These are phyloP conservation scores for Sialia sialis DNA, from an alignment of 2,113 vertebrate genomes.

Conservation along the genomic window DNA sequence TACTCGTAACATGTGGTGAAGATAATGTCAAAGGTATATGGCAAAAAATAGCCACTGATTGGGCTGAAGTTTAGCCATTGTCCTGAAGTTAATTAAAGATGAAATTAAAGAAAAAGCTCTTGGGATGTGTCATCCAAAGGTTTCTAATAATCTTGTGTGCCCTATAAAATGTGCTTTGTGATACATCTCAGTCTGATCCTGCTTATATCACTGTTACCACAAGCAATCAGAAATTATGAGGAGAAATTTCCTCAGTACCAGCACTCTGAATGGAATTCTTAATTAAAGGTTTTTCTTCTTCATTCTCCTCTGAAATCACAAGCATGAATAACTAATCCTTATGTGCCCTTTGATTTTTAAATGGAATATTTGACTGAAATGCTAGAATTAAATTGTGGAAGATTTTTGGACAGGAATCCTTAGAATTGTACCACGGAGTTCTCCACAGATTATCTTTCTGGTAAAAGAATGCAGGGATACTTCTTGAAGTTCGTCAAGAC, in stretches of 20 bases:
- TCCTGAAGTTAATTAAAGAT: constrained; percentile 42
- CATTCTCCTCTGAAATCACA: not conserved
- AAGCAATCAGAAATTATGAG: not conserved
- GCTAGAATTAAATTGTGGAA: not conserved
- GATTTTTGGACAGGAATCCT: not conserved
- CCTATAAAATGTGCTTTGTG: not conserved
- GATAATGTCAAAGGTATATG: not conserved
- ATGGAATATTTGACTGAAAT: not conserved
- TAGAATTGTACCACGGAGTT: not conserved
- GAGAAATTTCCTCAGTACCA: not conserved
- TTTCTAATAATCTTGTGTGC: not conserved
- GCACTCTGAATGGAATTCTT: not conserved
- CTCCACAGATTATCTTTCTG: not conserved
- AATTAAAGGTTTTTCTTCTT: not conserved
- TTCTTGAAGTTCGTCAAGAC: not conserved
- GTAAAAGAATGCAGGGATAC: not conserved
- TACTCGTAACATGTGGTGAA: constrained; percentile 32
- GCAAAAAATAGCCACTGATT: not conserved
- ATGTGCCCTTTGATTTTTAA: not conserved
- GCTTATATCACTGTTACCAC: not conserved
- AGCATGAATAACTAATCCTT: not conserved
- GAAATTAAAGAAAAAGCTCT: not conserved
- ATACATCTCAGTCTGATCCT: not conserved
- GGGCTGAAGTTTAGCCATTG: constrained; percentile 2
- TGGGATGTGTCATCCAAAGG: not conserved